Evolutionary conservation across 2,888 invertebrate species (phyloP), one percentile per base, ranked within the genome.

Genomic region (Yponomeuta plumbellus): DNA sequence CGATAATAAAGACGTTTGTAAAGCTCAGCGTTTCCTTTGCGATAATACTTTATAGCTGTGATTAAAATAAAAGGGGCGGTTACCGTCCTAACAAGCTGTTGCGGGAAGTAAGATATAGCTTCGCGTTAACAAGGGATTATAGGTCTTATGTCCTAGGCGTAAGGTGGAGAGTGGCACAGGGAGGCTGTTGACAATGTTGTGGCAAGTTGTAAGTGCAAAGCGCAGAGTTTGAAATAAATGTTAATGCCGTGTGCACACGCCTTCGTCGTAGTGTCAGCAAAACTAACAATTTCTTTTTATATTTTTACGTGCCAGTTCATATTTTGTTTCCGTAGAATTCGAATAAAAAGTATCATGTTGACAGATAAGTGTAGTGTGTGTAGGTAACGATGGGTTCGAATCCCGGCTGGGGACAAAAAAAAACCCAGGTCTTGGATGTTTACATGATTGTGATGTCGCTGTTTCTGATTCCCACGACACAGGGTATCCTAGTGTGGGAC

Each of bases 31-130:
- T 52, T 52, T 52, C 44, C 44, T 52, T 52, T 52, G 17, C 44
- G 44, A 52, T 52, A 52, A 17, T 52, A 17, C 44, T 52, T 52
- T 52, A 52, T 52, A 17, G 44, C 44, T 52, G 44, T 59, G 59
- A 63, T 63, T 44, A 63, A 63, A 40, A 63, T 20, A 63, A 44
- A 63, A 63, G 20, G 44, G 63, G 63, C 63, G 44, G 63, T 63
- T 40, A 3, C 63, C 40, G 61, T 63, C n/a, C 63, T 63, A 63
- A 63, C 63, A 63, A 44, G 63, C 63, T 44, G 44, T 63, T 39
- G 22, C n/a, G 26, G 39, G 20, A 62, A 39, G 13, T 26, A 62
- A 62, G 62, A 26, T 62, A 62, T 62, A 40, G 20, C 39, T 8
- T 17, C 3, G 26, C 3, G n/a, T 5, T 23, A 11, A 17, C 13